Conservation (phyloP, 2,797 vertebrate species). For the Gymnoscopelus braueri region DNA sequence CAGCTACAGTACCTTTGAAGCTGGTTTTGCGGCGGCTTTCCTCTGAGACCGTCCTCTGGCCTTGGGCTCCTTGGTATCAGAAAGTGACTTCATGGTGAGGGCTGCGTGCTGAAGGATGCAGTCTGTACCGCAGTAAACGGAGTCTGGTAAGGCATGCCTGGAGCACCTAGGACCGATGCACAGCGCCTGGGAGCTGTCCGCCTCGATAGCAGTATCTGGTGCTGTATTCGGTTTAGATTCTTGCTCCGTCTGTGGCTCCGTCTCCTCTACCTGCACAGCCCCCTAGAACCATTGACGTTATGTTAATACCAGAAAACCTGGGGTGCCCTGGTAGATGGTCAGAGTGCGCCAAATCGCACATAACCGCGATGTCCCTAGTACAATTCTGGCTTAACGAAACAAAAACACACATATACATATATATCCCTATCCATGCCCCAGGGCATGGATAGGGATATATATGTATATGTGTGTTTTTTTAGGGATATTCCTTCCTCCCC, state of each 20-base stretch:
- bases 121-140: slow-evolving; percentile 94
- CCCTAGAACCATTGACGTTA: slow-evolving; percentile 62
- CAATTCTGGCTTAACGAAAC: not conserved
- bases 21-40: slow-evolving; percentile 68
- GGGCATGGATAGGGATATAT: no score
- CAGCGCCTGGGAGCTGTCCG: slow-evolving; percentile 74
- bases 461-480: no score
- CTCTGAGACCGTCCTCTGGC: slow-evolving; percentile 79
- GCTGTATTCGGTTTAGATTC: slow-evolving; percentile 29
- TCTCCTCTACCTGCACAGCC: slow-evolving; percentile 25
- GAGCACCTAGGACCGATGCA: slow-evolving; percentile 93
- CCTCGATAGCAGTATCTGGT: slow-evolving; percentile 54
- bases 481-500: no score
- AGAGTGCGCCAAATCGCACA: not conserved
- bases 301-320: not conserved
- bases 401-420: no score
- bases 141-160: slow-evolving; percentile 88
- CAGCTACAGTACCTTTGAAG: slow-evolving; percentile 79
- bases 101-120: slow-evolving; percentile 96
- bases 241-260: slow-evolving; percentile 20
- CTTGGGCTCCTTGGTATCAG: slow-evolving; percentile 84
- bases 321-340: not conserved
- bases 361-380: not conserved
- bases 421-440: no score
- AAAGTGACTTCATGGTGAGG: slow-evolving; percentile 89